Conservation (phyloP, 2,797 vertebrate species). For the Sphenopsis melanotis region DNA sequence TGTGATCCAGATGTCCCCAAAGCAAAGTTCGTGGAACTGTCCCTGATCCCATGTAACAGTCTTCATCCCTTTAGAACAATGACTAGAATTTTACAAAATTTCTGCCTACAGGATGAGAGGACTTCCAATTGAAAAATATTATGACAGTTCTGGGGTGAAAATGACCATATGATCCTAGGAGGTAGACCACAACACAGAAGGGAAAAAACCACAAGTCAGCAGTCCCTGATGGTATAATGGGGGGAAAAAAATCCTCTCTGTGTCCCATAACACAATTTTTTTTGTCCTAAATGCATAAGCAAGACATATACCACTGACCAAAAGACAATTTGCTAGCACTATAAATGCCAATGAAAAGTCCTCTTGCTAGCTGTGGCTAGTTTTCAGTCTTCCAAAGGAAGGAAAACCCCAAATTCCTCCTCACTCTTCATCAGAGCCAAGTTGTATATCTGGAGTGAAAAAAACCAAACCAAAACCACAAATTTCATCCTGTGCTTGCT, state of each 20-base stretch:
- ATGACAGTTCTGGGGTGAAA: not conserved
- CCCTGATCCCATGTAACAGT: not conserved
- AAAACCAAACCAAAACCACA: not conserved
- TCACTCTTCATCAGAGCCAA: not conserved
- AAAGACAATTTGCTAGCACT: not conserved
- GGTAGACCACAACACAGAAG: not conserved
- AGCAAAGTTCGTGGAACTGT: not conserved
- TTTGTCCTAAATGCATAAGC: not conserved
- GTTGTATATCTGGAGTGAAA: not conserved
- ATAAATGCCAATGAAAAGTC: not conserved
- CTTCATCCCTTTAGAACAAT: not conserved
- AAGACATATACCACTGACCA: not conserved
- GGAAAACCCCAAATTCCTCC: not conserved
- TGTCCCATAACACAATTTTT: not conserved
- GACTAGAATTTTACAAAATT: not conserved
- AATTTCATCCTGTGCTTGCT: not conserved
- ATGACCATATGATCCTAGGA: not conserved
- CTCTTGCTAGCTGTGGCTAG: not conserved
- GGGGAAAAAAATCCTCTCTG: not conserved
- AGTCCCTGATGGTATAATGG: not conserved
- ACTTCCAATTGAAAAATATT: not conserved
- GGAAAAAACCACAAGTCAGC: rapidly evolving
- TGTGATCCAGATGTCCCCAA: not conserved
- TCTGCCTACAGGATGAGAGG: not conserved
- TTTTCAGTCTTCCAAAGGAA: not conserved